Evolutionary conservation across 1,140 invertebrate species (phyloP).

Genomic region (Trichogramma pretiosum): DNA sequence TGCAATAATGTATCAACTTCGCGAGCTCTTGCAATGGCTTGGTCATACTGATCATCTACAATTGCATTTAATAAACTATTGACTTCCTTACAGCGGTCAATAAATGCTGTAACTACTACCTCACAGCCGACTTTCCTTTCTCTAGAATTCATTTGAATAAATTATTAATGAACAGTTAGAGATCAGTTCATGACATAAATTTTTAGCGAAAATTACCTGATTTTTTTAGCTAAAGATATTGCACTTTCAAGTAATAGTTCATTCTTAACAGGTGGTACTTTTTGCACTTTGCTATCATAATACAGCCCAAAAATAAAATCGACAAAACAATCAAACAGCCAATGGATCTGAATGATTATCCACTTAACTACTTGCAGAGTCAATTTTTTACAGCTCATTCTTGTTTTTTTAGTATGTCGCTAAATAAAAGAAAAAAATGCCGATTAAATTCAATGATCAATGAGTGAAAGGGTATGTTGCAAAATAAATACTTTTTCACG

Average conservation of each 20-base stretch:
- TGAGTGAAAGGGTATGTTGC: background rate
- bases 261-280: constrained; percentile 50
- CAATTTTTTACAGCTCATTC: constrained; percentile 22
- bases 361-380: constrained; percentile 22
- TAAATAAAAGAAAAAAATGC: too few relatives aligned
- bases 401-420: background rate
- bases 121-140: constrained; percentile 55
- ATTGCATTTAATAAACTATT: constrained; percentile 74
- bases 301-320: constrained; percentile 47
- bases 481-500: constrained; percentile 1
- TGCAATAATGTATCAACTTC: constrained; percentile 60
- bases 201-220: constrained; percentile 45
- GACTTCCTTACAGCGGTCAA: constrained; percentile 70
- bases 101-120: constrained; percentile 64
- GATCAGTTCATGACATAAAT: too few relatives aligned
- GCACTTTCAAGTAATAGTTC: constrained; percentile 57
- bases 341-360: constrained; percentile 32
- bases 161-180: constrained; percentile 4
- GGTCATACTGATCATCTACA: constrained; percentile 67
- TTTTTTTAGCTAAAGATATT: constrained; percentile 53
- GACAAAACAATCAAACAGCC: constrained; percentile 38
- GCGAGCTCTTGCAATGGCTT: constrained; percentile 67
- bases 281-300: constrained; percentile 47
- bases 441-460: too few relatives aligned
- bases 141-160: constrained; percentile 24